Evolutionary conservation across 2,888 invertebrate species (phyloP), one percentile per base, ranked within the genome.

Genomic region (Cerastoderma edule): DNA sequence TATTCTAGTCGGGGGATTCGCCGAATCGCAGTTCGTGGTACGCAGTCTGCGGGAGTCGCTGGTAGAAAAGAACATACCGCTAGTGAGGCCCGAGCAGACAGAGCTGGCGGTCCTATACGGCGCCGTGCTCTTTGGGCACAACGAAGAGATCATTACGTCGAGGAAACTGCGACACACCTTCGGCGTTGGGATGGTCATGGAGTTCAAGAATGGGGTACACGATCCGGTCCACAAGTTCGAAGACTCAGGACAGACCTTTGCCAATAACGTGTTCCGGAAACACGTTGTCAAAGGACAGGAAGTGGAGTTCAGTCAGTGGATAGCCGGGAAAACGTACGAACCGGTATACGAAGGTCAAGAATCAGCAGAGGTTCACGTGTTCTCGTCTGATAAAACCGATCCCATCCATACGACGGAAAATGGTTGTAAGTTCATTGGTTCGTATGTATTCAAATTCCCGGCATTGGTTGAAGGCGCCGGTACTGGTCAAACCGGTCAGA

Each of bases 51-150:
- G 77, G 33, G 63, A 60, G 19, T 54, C 63, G 1, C 39, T 77
- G 6, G 35, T 53, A 67, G 53, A 69, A 8, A 46, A 30, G 10
- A 50, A 63, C 28, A 63, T 77, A n/a, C 77, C 73, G 4, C 67
- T 77, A 24, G 77, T 77, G 2, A 32, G 75, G 5, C 77, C 69
- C 19, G 44, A 70, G 30, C 63, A 35, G 2, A 57, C 73, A 3
- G 73, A 77, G 35, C 33, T 77, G 1, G 72, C 77, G n/a, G 73
- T 73, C 1, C 60, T 77, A 19, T 67, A 77, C 30, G 78, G 78
- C 0, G 79, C 79, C 0, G 72, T 79, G 22, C 44, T 79, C 0
- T 79, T 72, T 39, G 79, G 79, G 24, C 79, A 79, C 27, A 75
- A 75, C 28, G 75, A 75, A 32, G 70, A 72, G 27, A 79, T 75